Base-by-base conservation (phyloP, 1,140 invertebrate species). In the Anthonomus grandis region DNA sequence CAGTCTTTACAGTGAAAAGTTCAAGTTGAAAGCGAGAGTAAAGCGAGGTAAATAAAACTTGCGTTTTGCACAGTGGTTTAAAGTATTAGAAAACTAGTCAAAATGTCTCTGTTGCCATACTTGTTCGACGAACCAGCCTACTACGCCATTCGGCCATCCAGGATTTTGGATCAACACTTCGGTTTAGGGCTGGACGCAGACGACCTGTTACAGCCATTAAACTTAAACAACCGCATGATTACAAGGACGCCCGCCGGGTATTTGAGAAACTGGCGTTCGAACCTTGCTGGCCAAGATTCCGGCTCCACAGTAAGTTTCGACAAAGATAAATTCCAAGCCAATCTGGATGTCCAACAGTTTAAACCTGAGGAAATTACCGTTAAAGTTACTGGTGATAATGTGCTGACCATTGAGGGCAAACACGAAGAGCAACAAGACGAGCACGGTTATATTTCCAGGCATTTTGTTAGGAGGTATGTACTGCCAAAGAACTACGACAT, bases 281-380 rank as follows among this genome's bases (percentile, higher is more conserved):
- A 46, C 17, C 34, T 45, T 9, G 39, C 53, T 2, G 59, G 65
- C 49, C 44, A 48, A 10, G 78, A 78, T 57, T 69, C 69, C 38
- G 70, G 75, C 41, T 77, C 79, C 0, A 78, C 76, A 19, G 67
- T 83, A 0, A 74, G 76, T 49, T 66, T 74, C 6, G 77, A 81
- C 56, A 78, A 80, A 66, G 68, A 81, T 52, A 78, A 78, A 41
- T 82, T 79, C 62, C 70, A 78, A 58, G 75, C 81, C 0, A 76
- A 75, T 17, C 61, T 90, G 59, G 87, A 90, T 66, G 85, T 92
- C 0, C 81, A 85, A 45, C 85, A 90, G 60, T 93, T 91, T 72
- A 79, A 82, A 56, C 89, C 90, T 0, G 86, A 92, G 52, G 90
- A 94, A 69, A 79, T 93, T 21, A 83, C 77, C 27, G 85, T 92